A percentile compares a stretch with the other conserved stretches of the same genome.
Conservation (phyloP, 1,140 invertebrate species). For the Drosophila lacteicornis region DNA sequence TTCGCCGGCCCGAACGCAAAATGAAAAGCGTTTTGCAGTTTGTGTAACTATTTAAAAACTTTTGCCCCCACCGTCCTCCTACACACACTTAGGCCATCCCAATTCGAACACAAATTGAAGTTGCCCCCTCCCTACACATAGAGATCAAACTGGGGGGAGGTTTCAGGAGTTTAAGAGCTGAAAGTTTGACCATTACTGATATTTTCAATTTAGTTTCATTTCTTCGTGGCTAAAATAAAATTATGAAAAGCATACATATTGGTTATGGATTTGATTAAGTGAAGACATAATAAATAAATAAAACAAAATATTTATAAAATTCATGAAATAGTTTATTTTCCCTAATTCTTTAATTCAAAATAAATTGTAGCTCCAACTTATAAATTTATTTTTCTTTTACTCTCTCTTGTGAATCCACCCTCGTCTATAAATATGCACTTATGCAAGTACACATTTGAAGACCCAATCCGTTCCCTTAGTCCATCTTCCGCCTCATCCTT, state of each 20-base stretch:
- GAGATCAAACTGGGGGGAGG: slow-evolving; percentile 6
- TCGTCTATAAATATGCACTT: slow-evolving; percentile 37
- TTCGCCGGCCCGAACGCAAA: slow-evolving; percentile 46
- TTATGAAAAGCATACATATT: too few species aligned
- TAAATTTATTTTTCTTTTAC: neutral
- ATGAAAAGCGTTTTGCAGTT: slow-evolving; percentile 65
- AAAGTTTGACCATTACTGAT: too few species aligned
- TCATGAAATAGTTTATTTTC: neutral
- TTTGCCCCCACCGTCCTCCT: slow-evolving; percentile 21
- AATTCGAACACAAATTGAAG: slow-evolving; percentile 26
- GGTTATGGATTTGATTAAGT: too few species aligned
- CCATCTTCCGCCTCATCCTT: slow-evolving; percentile 5
- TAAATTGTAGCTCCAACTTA: too few species aligned
- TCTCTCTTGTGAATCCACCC: slow-evolving; percentile 1
- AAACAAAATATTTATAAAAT: neutral
- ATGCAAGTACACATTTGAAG: slow-evolving; percentile 28
- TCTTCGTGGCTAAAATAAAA: too few species aligned
- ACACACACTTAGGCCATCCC: neutral
- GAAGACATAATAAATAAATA: too few species aligned
- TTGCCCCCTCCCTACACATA: neutral
- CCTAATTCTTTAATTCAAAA: neutral
- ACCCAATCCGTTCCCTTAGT: neutral
- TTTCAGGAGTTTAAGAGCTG: neutral
- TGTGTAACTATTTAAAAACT: slow-evolving; percentile 75
- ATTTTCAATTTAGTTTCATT: neutral